Evolutionary conservation across 2,113 vertebrate species (phyloP).

Genomic region (Himantopus leucocephalus): DNA sequence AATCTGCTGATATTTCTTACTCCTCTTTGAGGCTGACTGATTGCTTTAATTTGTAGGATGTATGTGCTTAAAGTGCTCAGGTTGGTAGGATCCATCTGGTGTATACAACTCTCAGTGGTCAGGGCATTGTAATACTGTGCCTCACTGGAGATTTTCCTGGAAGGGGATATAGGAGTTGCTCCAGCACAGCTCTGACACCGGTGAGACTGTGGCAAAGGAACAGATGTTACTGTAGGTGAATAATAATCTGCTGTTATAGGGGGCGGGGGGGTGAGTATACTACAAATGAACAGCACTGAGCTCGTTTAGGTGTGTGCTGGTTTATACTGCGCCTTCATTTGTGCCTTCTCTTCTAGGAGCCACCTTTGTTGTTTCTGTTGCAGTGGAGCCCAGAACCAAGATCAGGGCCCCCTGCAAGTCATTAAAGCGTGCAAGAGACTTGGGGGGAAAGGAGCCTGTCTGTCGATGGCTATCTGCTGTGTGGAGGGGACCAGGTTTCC

Average conservation of each 20-base stretch:
- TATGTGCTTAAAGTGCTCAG: conserved; percentile 10
- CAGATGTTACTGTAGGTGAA: conserved; percentile 61
- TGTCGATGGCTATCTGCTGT: not conserved
- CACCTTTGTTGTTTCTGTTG: not conserved
- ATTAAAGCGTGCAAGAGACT: not conserved
- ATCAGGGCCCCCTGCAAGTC: not conserved
- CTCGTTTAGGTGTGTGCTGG: not conserved
- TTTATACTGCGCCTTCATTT: not conserved
- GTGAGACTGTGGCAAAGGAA: conserved; percentile 45
- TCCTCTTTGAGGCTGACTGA: conserved; percentile 42
- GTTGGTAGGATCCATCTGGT: conserved; percentile 57
- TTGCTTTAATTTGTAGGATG: conserved; percentile 60
- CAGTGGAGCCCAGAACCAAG: not conserved
- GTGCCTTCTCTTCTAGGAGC: not conserved
- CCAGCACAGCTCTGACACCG: conserved; percentile 2
- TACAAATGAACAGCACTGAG: not conserved
- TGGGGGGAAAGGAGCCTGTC: not conserved
- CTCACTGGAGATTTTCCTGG: conserved; percentile 49
- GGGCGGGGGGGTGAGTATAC: not conserved
- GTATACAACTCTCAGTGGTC: conserved; percentile 48
- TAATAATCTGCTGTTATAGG: conserved; percentile 36
- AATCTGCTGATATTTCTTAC: not conserved
- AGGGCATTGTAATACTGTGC: conserved; percentile 44
- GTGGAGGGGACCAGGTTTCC: not conserved
- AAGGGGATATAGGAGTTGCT: conserved; percentile 39